phyloP scores from a whole-genome alignment of 1,140 invertebrate genomes.

The Scaptomyza graminum region DNA sequence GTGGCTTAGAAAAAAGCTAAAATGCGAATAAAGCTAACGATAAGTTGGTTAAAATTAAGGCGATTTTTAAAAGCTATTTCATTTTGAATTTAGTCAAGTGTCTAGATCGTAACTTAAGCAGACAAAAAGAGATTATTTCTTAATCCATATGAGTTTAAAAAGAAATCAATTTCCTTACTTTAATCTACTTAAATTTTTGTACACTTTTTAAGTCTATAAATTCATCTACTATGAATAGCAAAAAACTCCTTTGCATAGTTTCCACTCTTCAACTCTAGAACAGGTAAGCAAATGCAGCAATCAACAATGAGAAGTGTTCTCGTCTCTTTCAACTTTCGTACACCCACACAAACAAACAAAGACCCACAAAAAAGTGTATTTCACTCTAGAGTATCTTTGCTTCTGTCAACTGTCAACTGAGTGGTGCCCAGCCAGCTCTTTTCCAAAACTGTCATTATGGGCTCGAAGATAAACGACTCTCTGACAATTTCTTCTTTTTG shows the following conservation, averaged over 20 bases:
- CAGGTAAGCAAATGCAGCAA: background rate
- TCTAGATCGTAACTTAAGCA: too few species aligned
- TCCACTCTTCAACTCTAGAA: background rate
- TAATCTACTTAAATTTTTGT: background rate
- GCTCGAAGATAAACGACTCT: constrained; percentile 78
- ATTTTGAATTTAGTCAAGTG: too few species aligned
- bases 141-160: too few species aligned
- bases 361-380: background rate
- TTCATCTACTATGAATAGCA: background rate
- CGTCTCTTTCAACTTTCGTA: background rate
- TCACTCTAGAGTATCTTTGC: background rate
- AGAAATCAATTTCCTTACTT: too few species aligned
- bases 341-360: background rate
- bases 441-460: constrained; percentile 76
- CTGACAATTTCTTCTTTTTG: constrained; percentile 60
- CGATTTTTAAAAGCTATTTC: too few species aligned
- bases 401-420: constrained; percentile 58
- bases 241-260: constrained; percentile 1
- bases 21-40: too few species aligned
- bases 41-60: too few species aligned
- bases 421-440: constrained; percentile 63
- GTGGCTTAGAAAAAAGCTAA: background rate
- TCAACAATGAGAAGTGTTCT: background rate
- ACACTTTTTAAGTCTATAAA: background rate
- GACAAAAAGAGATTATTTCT: too few species aligned